Percentiles rank a stretch among this genome's conserved stretches.
These are phyloP conservation scores for Caenorhabditis auriculariae DNA, from an alignment of 2,888 invertebrate genomes.

Conservation along the genomic window DNA sequence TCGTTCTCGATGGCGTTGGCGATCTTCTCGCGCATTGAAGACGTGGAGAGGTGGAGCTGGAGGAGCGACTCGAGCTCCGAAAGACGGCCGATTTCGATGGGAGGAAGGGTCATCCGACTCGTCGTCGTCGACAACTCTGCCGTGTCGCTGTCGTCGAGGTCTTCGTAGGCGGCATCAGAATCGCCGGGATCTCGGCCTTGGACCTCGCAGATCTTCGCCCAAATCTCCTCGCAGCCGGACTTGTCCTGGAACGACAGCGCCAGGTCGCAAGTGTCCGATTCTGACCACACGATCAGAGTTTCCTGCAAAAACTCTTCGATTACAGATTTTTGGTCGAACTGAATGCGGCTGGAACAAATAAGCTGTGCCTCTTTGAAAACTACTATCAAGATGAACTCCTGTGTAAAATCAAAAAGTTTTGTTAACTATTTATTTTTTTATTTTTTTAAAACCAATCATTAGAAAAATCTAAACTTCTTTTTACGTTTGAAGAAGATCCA, in stretches of 20 bases:
- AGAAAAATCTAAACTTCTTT: too few species aligned
- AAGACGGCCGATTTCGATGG: constrained; percentile 87
- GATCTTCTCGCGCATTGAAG: constrained; percentile 88
- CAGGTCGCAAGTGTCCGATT: constrained; percentile 97
- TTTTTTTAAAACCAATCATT: too few species aligned
- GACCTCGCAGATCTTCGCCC: constrained; percentile 99
- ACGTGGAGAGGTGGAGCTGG: constrained; percentile 77
- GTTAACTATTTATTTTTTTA: too few species aligned
- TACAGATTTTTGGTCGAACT: too few species aligned
- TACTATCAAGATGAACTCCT: too few species aligned
- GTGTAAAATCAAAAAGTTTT: too few species aligned
- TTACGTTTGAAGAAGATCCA: too few species aligned
- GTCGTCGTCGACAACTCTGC: constrained; percentile 14
- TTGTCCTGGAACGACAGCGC: constrained; percentile 99
- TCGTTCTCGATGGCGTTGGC: constrained; percentile 89
- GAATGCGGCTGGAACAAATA: too few species aligned
- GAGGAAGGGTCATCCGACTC: constrained; percentile 69
- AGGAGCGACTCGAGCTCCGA: constrained; percentile 83
- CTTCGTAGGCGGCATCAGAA: constrained; percentile 68
- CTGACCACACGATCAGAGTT: constrained; percentile 99
- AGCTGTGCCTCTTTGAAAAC: too few species aligned
- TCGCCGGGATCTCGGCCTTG: constrained; percentile 99
- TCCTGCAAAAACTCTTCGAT: constrained; percentile 71
- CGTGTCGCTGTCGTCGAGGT: constrained; percentile 29
- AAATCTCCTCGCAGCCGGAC: constrained; percentile 99